phyloP scores from a whole-genome alignment of 2,888 invertebrate species.

The Unio pictorum region DNA sequence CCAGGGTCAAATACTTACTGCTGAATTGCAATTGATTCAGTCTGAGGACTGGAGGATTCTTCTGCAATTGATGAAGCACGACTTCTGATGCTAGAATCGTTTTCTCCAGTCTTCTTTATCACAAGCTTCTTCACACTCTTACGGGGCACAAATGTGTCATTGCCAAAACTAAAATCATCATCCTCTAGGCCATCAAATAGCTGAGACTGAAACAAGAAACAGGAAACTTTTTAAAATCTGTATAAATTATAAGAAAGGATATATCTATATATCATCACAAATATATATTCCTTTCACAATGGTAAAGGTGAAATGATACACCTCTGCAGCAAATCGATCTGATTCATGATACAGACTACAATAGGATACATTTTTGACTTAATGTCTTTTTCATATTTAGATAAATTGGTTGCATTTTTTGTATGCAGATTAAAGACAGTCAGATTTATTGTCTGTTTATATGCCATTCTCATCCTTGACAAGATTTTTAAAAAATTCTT shows the following conservation, averaged over 20 bases:
- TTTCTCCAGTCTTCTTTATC: slow-evolving; percentile 73
- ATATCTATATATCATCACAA: background rate
- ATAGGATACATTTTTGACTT: no score
- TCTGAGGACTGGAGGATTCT: slow-evolving; percentile 22
- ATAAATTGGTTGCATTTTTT: no score
- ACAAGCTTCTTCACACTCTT: slow-evolving; percentile 81
- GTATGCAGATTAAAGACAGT: background rate
- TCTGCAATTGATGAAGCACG: slow-evolving; percentile 47
- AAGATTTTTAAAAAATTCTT: no score
- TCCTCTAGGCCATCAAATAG: slow-evolving; percentile 91
- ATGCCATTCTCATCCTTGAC: background rate
- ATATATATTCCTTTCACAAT: no score
- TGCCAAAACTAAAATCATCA: slow-evolving; percentile 73
- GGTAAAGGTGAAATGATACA: no score
- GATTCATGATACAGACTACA: no score
- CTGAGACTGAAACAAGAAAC: slow-evolving; percentile 47
- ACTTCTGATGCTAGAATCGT: slow-evolving; percentile 37
- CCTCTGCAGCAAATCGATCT: no score
- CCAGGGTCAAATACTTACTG: no score
- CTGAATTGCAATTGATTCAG: no score
- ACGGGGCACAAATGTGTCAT: slow-evolving; percentile 73
- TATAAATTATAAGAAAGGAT: background rate
- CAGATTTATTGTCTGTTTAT: background rate
- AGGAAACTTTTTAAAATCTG: no score
- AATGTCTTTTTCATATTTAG: no score